A percentile compares a stretch with the other conserved stretches of the same genome.
Conservation (phyloP, 2,113 vertebrate genomes). For the Bagarius yarrelli region DNA sequence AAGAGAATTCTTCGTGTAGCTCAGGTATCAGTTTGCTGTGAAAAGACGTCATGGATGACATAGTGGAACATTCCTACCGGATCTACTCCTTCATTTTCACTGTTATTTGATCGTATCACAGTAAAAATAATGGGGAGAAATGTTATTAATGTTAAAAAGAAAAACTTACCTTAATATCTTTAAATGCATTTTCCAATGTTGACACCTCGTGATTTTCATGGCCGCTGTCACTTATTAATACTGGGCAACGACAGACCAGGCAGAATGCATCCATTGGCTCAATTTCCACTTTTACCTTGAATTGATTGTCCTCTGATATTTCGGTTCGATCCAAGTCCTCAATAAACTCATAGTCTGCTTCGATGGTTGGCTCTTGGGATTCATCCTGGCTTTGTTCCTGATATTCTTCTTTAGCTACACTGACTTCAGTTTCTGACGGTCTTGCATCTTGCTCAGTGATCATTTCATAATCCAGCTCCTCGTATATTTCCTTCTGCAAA, state of each 20-base stretch:
- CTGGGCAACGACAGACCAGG: constrained; percentile 78
- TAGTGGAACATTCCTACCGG: constrained; percentile 1
- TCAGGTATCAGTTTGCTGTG: constrained; percentile 52
- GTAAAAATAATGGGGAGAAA: background rate
- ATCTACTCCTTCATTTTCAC: background rate
- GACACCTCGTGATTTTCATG: constrained; percentile 82
- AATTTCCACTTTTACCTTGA: constrained; percentile 73
- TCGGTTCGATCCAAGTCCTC: constrained; percentile 68
- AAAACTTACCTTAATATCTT: constrained; percentile 81
- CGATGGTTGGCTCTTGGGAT: constrained; percentile 64
- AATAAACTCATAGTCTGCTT: constrained; percentile 75
- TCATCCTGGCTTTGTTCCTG: constrained; percentile 35
- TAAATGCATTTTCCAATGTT: constrained; percentile 77
- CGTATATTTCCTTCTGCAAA: constrained; percentile 65
- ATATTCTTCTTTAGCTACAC: constrained; percentile 54
- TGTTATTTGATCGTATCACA: background rate
- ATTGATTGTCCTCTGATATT: constrained; percentile 65
- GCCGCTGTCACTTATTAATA: constrained; percentile 77
- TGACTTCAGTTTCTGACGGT: constrained; percentile 54
- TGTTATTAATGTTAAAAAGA: background rate
- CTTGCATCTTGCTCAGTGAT: constrained; percentile 74
- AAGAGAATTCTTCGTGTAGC: constrained; percentile 44
- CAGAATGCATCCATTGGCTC: constrained; percentile 83
- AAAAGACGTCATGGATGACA: constrained; percentile 53
- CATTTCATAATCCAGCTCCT: constrained; percentile 78